phyloP scores from a whole-genome alignment of 2,888 invertebrate genomes.

The Napeogenes inachia region DNA sequence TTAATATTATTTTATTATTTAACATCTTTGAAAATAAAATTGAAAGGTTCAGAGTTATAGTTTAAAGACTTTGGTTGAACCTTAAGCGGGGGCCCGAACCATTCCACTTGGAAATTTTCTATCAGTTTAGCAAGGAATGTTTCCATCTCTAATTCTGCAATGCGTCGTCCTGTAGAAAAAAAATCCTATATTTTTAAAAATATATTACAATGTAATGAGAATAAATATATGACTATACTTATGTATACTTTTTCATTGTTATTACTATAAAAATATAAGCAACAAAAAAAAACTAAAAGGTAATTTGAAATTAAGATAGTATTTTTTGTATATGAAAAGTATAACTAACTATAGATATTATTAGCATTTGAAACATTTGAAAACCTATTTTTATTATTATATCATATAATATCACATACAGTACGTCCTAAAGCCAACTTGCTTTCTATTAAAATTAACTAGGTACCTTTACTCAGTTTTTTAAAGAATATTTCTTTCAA shows the following conservation, averaged over 20 bases:
- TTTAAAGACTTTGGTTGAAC: constrained; percentile 42
- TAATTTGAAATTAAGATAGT: no score
- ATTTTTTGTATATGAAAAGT: no score
- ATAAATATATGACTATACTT: no score
- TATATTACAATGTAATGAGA: no score
- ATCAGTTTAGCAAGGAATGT: constrained; percentile 47
- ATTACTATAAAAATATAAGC: no score
- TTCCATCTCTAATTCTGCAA: constrained; percentile 78
- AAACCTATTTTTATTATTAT: no score
- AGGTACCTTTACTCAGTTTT: background rate
- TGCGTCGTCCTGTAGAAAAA: constrained; percentile 65
- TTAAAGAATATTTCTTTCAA: background rate
- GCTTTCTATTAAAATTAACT: no score
- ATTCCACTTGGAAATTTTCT: constrained; percentile 43
- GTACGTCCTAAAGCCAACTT: background rate
- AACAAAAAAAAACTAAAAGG: no score
- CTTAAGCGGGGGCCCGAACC: constrained; percentile 48
- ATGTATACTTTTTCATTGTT: no score
- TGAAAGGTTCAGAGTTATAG: constrained; percentile 49
- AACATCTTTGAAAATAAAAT: constrained; percentile 57
- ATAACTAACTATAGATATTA: no score
- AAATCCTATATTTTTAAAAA: background rate
- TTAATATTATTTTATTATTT: constrained; percentile 19
- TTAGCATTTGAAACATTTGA: no score
- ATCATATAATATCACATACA: background rate